Evolutionary conservation across 2,797 vertebrate genomes (phyloP).

Genomic region (Cygnus olor): DNA sequence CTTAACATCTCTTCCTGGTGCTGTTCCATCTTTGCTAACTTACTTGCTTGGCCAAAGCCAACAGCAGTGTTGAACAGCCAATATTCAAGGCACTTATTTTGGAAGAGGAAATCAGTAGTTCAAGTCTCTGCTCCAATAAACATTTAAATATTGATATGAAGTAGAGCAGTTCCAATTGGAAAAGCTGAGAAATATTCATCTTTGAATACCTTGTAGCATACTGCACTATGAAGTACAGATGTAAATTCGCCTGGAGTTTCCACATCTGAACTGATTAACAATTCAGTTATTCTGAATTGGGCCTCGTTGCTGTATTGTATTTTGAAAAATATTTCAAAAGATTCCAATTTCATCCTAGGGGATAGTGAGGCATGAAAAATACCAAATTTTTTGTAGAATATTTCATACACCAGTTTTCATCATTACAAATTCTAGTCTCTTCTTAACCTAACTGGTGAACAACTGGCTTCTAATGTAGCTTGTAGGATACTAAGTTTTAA

Average conservation of each 20-base stretch:
- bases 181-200: background rate
- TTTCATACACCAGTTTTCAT: background rate
- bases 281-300: background rate
- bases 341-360: background rate
- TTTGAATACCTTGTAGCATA: background rate
- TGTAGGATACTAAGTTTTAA: background rate
- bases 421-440: background rate
- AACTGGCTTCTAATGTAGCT: background rate
- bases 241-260: background rate
- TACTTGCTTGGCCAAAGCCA: background rate
- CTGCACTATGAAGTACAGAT: background rate
- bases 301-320: background rate
- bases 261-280: background rate
- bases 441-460: background rate
- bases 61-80: background rate
- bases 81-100: background rate
- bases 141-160: slow-evolving; percentile 47
- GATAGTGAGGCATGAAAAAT: background rate
- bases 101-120: slow-evolving; percentile 13
- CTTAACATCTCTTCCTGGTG: background rate
- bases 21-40: background rate
- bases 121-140: slow-evolving; percentile 2
- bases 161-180: slow-evolving; percentile 3
- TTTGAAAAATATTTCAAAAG: slow-evolving; percentile 22
- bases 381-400: background rate